These are phyloP conservation scores for Sapayoa aenigma DNA, from an alignment of 2,113 vertebrate genomes.

Conservation along the genomic window DNA sequence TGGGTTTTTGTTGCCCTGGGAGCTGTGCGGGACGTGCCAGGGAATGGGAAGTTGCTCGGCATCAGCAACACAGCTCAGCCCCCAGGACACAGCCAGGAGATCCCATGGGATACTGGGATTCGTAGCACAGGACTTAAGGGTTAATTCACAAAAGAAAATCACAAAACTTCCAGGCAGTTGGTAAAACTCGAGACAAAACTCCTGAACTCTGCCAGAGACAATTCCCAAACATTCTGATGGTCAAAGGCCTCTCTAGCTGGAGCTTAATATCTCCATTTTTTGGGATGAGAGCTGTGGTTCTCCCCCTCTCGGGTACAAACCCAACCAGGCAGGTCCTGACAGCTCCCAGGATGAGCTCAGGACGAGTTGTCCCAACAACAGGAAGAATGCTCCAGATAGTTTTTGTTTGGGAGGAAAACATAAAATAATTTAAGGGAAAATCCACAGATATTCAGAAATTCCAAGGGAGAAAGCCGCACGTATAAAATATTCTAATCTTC, in stretches of 20 bases:
- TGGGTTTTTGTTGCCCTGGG: neutral
- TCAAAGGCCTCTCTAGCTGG: neutral
- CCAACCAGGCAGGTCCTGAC: neutral
- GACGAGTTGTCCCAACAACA: neutral
- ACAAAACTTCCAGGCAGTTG: neutral
- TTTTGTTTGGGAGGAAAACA: neutral
- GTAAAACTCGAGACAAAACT: neutral
- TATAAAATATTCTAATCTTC: neutral
- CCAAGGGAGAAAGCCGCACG: neutral
- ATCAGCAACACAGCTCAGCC: neutral
- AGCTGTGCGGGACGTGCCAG: neutral
- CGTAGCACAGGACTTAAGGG: neutral
- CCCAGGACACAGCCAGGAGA: neutral
- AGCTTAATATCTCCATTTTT: neutral
- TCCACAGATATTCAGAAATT: neutral
- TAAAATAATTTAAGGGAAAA: neutral
- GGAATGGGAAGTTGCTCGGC: neutral
- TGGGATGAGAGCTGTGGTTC: neutral
- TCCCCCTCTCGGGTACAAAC: neutral
- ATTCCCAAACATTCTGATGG: fast-evolving
- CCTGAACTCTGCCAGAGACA: neutral
- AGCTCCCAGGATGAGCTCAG: neutral
- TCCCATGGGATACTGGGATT: fast-evolving
- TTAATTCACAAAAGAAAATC: neutral
- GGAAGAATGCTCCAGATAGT: neutral